Percentiles rank a stretch among this genome's conserved stretches.
phyloP scores from a whole-genome alignment of 2,888 invertebrate genomes.

The Heliconius charithonia region DNA sequence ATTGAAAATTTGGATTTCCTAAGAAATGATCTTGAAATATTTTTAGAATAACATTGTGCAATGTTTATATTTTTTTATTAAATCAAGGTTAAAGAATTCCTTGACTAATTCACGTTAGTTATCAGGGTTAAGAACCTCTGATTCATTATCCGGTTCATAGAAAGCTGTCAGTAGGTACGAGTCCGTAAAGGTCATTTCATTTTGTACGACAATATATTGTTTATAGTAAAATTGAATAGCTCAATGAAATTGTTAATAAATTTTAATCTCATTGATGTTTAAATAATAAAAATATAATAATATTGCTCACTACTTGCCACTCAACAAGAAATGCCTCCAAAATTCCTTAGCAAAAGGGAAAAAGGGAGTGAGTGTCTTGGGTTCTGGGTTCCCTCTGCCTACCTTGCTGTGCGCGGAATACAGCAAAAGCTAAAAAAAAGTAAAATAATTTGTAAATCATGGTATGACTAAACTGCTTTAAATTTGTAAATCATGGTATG shows the following conservation, averaged over 20 bases:
- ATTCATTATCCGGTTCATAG: constrained; percentile 34
- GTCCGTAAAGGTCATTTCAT: constrained; percentile 13
- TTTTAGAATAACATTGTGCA: not conserved
- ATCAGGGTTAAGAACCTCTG: constrained; percentile 33
- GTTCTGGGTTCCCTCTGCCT: too few species aligned
- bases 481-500: not conserved
- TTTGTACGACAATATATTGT: not conserved
- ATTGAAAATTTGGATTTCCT: not conserved
- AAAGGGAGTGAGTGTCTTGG: too few species aligned
- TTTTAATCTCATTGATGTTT: not conserved
- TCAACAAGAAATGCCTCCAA: too few species aligned
- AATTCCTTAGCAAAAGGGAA: too few species aligned
- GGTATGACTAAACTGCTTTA: not conserved
- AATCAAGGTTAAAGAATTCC: constrained; percentile 13
- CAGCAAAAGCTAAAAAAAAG: too few species aligned
- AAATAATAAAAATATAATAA: too few species aligned
- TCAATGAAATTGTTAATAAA: not conserved
- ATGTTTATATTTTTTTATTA: not conserved
- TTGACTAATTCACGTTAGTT: constrained; percentile 18
- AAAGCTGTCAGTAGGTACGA: constrained; percentile 17
- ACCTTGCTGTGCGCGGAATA: too few species aligned
- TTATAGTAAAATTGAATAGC: not conserved
- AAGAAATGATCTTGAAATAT: not conserved
- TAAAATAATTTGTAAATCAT: not conserved
- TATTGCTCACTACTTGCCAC: too few species aligned